Conservation (phyloP, 2,888 invertebrate genomes). For the Thyatira batis region DNA sequence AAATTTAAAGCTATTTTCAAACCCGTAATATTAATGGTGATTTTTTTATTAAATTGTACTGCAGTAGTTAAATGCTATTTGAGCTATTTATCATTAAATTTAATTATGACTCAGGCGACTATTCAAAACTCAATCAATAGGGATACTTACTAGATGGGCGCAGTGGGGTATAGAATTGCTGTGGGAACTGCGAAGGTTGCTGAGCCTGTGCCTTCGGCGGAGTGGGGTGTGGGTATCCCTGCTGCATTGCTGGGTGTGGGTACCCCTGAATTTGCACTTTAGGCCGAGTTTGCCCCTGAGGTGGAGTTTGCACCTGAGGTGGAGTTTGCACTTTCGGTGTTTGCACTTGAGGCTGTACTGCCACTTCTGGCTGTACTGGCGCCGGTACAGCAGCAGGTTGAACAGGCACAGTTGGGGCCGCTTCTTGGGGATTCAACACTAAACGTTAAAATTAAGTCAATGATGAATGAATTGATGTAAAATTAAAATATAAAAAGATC, state of each 20-base stretch:
- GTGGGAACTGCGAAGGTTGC: conserved; percentile 16
- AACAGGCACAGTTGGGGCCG: conserved; percentile 16
- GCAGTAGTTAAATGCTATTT: no score
- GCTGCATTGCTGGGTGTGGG: not conserved
- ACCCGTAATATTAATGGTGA: no score
- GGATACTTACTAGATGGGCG: conserved; percentile 53
- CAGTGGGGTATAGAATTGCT: conserved; percentile 9
- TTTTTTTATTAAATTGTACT: no score
- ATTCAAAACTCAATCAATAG: not conserved
- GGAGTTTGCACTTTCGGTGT: not conserved
- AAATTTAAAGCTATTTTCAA: no score
- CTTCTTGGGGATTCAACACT: conserved; percentile 68
- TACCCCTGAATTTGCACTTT: not conserved
- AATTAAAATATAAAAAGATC: conserved; percentile 5
- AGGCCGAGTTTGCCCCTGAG: conserved; percentile 8
- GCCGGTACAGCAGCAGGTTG: conserved; percentile 9
- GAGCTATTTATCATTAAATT: no score
- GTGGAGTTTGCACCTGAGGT: conserved; percentile 12
- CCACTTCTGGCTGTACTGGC: conserved; percentile 9
- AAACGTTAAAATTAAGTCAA: conserved; percentile 37
- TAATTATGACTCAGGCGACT: not conserved
- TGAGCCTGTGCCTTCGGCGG: conserved; percentile 16
- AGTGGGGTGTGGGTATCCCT: conserved; percentile 6
- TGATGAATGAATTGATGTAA: conserved; percentile 15
- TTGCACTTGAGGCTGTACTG: conserved; percentile 15